phyloP scores from a whole-genome alignment of 1,140 invertebrate species.

The Eubasilissa regina region DNA sequence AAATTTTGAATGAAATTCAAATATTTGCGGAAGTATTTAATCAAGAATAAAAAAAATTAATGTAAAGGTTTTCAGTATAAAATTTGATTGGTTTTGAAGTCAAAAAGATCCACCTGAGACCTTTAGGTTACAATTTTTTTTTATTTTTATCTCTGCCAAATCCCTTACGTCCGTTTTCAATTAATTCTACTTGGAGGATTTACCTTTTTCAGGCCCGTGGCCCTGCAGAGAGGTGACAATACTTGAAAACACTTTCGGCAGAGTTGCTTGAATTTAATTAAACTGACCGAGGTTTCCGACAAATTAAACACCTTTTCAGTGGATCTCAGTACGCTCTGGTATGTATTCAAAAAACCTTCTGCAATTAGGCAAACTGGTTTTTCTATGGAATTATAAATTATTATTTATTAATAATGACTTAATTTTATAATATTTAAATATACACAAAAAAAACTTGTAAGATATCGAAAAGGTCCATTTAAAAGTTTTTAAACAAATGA shows the following conservation, averaged over 20 bases:
- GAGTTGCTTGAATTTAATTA: not conserved
- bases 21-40: no score
- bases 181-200: constrained; percentile 3
- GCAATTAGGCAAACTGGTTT: not conserved
- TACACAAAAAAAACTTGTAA: no score
- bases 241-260: not conserved
- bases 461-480: no score
- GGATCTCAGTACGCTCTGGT: not conserved
- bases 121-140: not conserved
- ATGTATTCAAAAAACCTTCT: not conserved
- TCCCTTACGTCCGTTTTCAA: constrained; percentile 7
- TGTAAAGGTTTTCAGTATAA: no score
- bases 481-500: no score
- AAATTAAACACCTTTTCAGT: not conserved
- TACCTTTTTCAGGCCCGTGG: not conserved
- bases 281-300: not conserved
- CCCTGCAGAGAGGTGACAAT: not conserved
- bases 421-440: no score
- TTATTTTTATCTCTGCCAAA: not conserved
- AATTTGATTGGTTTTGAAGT: no score
- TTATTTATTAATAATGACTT: no score
- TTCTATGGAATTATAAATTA: no score
- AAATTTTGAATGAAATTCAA: no score
- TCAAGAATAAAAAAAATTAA: no score
- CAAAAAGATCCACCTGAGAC: not conserved